A percentile compares a stretch with the other conserved stretches of the same genome.
These are phyloP conservation scores for Sebastolobus alascanus DNA, from an alignment of 2,797 vertebrate genomes.

Conservation along the genomic window DNA sequence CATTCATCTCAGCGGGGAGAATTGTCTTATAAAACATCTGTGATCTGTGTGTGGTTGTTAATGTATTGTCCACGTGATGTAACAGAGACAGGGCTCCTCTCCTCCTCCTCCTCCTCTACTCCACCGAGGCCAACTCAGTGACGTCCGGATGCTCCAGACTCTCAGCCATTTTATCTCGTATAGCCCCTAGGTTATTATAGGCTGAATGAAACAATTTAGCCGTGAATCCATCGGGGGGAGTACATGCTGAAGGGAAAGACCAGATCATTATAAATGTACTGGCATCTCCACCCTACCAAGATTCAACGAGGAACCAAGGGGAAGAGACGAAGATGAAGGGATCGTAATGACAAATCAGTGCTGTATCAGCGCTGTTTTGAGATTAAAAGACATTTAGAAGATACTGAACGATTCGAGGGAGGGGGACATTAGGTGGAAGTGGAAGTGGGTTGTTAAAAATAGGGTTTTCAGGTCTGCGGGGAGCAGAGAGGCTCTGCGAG, in stretches of 20 bases:
- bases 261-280: conserved; percentile 61
- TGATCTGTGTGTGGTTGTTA: neutral
- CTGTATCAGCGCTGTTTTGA: conserved; percentile 5
- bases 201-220: conserved; percentile 66
- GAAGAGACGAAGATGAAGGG: conserved; percentile 6
- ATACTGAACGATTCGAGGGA: conserved; percentile 25
- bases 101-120: conserved; percentile 7
- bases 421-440: conserved; percentile 39
- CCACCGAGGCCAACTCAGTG: conserved; percentile 19
- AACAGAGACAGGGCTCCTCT: neutral
- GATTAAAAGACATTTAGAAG: conserved; percentile 37
- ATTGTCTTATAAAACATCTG: neutral
- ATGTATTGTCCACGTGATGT: neutral
- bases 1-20: neutral
- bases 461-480: conserved; percentile 38
- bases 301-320: conserved; percentile 12
- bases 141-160: conserved; percentile 39
- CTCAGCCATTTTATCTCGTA: conserved; percentile 46
- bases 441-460: conserved; percentile 63
- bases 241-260: conserved; percentile 39
- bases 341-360: conserved; percentile 34
- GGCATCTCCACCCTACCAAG: conserved; percentile 29
- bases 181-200: conserved; percentile 62
- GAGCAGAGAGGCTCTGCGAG: conserved; percentile 38
- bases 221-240: conserved; percentile 46